Percentiles rank a stretch among this genome's conserved stretches.
Conservation (phyloP, 2,113 vertebrate genomes). For the Rhinoderma darwinii region DNA sequence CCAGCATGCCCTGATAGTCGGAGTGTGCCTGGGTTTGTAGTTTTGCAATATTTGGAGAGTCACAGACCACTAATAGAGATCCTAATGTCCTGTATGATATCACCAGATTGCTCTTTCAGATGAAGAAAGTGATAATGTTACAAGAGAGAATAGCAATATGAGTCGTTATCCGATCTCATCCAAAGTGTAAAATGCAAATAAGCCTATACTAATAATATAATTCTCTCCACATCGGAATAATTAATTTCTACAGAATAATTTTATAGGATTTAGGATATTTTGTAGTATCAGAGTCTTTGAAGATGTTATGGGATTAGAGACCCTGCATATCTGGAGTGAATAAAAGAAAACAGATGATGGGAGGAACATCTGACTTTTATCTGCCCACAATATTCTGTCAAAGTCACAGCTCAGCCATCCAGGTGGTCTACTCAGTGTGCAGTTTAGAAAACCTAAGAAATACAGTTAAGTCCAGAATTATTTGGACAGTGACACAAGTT, state of each 20-base stretch:
- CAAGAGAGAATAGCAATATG: neutral
- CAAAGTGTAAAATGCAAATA: too few relatives aligned
- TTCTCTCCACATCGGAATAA: too few relatives aligned
- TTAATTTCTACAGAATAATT: too few relatives aligned
- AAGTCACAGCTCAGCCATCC: neutral
- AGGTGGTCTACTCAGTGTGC: neutral
- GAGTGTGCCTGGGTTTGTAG: too few relatives aligned
- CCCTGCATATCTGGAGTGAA: neutral
- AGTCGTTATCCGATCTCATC: neutral
- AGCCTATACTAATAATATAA: too few relatives aligned
- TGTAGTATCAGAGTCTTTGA: neutral
- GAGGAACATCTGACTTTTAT: conserved; percentile 51
- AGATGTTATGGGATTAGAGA: neutral
- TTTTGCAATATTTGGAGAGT: too few relatives aligned
- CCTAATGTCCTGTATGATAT: too few relatives aligned
- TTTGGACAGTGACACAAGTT: too few relatives aligned
- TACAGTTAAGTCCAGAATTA: too few relatives aligned
- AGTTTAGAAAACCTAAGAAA: neutral
- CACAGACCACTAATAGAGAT: too few relatives aligned
- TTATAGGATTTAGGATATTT: neutral
- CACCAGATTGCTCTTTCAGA: too few relatives aligned
- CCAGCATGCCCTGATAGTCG: too few relatives aligned
- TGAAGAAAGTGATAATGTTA: neutral
- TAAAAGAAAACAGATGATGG: conserved; percentile 24
- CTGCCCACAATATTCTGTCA: neutral